Percentiles rank a stretch among this genome's conserved stretches.
phyloP scores from a whole-genome alignment of 2,888 invertebrate genomes.

The Oxytorus armatus region DNA sequence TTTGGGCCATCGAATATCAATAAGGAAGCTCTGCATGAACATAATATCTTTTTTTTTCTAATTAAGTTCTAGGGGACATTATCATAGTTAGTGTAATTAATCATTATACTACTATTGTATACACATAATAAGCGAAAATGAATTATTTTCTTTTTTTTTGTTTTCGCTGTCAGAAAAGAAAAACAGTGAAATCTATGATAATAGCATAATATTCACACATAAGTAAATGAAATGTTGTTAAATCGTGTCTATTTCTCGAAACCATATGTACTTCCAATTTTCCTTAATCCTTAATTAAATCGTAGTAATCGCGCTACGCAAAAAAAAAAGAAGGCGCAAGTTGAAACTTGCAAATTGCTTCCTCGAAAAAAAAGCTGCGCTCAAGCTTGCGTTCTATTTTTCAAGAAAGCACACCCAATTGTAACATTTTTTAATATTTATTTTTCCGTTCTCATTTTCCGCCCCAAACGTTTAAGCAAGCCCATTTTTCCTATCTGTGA shows the following conservation, averaged over 20 bases:
- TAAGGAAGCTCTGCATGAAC: conserved; percentile 65
- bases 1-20: conserved; percentile 61
- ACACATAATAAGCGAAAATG: conserved; percentile 54
- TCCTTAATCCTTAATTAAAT: not conserved
- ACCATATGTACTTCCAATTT: not conserved
- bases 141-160: conserved; percentile 37
- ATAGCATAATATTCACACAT: conserved; percentile 60
- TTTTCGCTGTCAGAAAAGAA: too few species aligned
- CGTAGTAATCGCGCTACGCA: too few species aligned
- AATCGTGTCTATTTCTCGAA: conserved; percentile 38
- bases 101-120: conserved; percentile 64
- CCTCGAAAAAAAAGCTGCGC: too few species aligned
- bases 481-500: too few species aligned
- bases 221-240: conserved; percentile 70
- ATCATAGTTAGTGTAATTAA: conserved; percentile 68
- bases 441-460: too few species aligned
- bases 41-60: conserved; percentile 66
- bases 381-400: too few species aligned
- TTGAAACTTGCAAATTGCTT: too few species aligned
- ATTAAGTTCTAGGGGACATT: conserved; percentile 66
- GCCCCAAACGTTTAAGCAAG: too few species aligned
- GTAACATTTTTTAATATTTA: too few species aligned
- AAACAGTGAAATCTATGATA: conserved; percentile 54
- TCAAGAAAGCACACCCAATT: too few species aligned
- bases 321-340: too few species aligned